Evolutionary conservation across 2,797 vertebrate genomes (phyloP), one percentile per base, ranked within the genome.

Genomic region (Poecilia wingei): DNA sequence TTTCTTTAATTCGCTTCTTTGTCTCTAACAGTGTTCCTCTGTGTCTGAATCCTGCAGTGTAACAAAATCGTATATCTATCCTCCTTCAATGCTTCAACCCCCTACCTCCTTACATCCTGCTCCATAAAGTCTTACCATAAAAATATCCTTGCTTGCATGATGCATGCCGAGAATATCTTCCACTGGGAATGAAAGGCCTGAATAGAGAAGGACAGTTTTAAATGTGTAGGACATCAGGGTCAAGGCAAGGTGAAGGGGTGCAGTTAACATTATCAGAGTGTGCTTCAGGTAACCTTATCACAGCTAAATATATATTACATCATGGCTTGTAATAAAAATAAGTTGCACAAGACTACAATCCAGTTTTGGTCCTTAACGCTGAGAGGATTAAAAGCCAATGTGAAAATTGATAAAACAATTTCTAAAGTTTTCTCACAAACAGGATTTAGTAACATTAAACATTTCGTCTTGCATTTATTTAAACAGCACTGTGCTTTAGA

Each of bases 81-180:
- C 49, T 75, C 79, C 86, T 82, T 82, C 73, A 43, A 72, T 53
- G 64, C 78, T 59, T 47, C 78, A 41, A 66, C 75, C 28, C 39
- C 53, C 71, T 57, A 25, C 61, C 70, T 84, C 47, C 76, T 86
- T 69, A 79, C 33, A 57, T 61, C 9, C 79, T 74, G 25, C 89
- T 89, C 93, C 91, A 88, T 88, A 93, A 95, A 94, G 94, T 92
- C 93, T 75, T 83, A 88, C 93, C 89, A 92, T 96, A 95, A 96
- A 96, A 96, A 96, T 94, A 94, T 92, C 91, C 89, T 92, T 89
- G 87, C 90, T 89, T 84, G 81, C 78, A 88, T 87, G 76, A 93
- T 83, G 85, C 94, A 92, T 96, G 93, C 92, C 89, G 94, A 86
- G 88, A 93, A 96, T 96, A 94, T 93, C 95, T 96, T 96, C 93